Evolutionary conservation across 2,888 invertebrate species (phyloP).

Genomic region (Celastrina argiolus): DNA sequence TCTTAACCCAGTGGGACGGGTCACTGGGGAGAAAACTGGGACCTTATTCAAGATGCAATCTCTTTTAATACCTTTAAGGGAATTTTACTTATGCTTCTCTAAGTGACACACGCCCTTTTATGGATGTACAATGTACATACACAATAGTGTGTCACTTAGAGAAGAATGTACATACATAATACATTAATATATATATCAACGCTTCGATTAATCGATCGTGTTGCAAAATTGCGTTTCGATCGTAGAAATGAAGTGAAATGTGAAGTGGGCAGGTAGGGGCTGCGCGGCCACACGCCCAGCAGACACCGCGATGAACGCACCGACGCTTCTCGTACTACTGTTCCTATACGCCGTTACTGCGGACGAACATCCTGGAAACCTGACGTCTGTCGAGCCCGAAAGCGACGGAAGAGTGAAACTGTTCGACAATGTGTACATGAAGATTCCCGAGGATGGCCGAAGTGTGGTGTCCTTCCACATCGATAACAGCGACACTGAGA

Average conservation of each 20-base stretch:
- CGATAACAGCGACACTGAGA: constrained; percentile 45
- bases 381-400: not conserved
- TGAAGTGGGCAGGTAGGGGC: constrained; percentile 37
- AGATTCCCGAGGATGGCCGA: constrained; percentile 48
- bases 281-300: constrained; percentile 41
- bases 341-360: constrained; percentile 35
- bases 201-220: not conserved
- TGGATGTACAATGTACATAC: too few species aligned
- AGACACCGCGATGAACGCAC: constrained; percentile 57
- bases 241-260: constrained; percentile 27
- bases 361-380: constrained; percentile 30
- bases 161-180: too few species aligned
- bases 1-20: too few species aligned
- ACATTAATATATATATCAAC: not conserved
- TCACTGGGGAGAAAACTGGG: too few species aligned
- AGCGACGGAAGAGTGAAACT: constrained; percentile 47
- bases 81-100: too few species aligned
- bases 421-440: constrained; percentile 55
- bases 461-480: constrained; percentile 58
- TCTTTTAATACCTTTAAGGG: too few species aligned
- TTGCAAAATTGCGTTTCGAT: not conserved
- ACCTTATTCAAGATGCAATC: too few species aligned
- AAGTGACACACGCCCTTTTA: too few species aligned
- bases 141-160: too few species aligned
- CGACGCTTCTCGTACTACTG: constrained; percentile 35